Base-by-base conservation (phyloP, 2,113 vertebrate genomes). In the Catharus minimus region DNA sequence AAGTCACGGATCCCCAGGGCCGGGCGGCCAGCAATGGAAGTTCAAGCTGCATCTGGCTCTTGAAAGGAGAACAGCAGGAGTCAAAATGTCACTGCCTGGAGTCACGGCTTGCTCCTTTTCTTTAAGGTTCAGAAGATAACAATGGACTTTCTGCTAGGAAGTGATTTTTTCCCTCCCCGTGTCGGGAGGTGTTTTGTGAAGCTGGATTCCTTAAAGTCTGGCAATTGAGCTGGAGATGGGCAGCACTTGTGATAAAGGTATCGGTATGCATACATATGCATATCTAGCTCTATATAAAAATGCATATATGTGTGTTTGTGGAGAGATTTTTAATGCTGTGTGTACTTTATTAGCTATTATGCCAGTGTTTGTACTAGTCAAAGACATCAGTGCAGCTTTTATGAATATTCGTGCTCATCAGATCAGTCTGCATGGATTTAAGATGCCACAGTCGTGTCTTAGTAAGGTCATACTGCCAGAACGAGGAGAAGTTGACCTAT, bases 181-280 rank as follows among this genome's bases (percentile, higher is more conserved):
- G 85, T 85, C 65, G 93, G 96, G 83, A 86, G 94, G 82, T 97
- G 96, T 93, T 95, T 96, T 89, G 88, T 95, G 97, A 95, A 97
- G 95, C 96, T 97, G 95, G 96, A 97, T 97, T 97, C 86, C 92
- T 96, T 83, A 97, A 93, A 97, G 95, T 95, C 97, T 97, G 93
- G 94, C 92, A 90, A 88, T 96, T 96, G 96, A 97, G 96, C 96
- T 94, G 96, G 98, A 98, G 98, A 99, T 99, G 99, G 99, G 98
- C 97, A 99, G 98, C 98, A 98, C 98, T 97, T 99, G 98, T 94
- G 98, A 98, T 96, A 98, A 99, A 99, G 99, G 98, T 99, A 99
- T 97, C 96, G 57, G 81, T 95, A 24, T 85, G 67, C 94, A 41
- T 95, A 26, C 76, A 33, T 89, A 39, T 89, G 66, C 36, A 38